Conservation (phyloP, 2,797 vertebrate genomes). For the Chiroxiphia lanceolata region DNA sequence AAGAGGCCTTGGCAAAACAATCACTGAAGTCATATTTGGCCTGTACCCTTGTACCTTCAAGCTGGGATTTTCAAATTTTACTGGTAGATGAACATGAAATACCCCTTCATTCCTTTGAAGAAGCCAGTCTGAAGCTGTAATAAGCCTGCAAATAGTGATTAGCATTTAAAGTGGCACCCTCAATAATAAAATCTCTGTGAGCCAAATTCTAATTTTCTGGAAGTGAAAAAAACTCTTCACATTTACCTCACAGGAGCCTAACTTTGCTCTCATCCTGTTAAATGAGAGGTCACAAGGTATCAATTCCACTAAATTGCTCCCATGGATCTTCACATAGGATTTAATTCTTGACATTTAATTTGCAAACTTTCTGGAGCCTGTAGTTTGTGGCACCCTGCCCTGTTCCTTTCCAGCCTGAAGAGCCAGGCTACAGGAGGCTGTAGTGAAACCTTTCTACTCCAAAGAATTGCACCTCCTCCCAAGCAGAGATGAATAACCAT, state of each 20-base stretch:
- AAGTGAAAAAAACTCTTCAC: not conserved
- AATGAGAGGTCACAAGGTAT: conserved; percentile 3
- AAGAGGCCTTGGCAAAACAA: not conserved
- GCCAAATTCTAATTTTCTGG: not conserved
- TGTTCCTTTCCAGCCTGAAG: not conserved
- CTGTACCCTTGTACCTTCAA: not conserved
- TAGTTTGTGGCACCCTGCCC: not conserved
- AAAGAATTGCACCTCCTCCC: not conserved
- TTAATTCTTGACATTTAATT: not conserved
- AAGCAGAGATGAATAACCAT: not conserved
- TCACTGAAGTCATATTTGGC: not conserved
- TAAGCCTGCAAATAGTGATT: conserved; percentile 64
- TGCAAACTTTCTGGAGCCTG: not conserved
- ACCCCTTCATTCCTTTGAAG: conserved; percentile 1
- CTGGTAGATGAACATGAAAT: not conserved
- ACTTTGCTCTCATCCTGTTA: not conserved
- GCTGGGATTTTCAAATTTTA: not conserved
- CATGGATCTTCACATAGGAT: not conserved
- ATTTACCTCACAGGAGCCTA: not conserved
- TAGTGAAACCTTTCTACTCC: not conserved
- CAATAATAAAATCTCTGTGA: conserved; percentile 58
- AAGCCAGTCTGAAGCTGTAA: conserved; percentile 50
- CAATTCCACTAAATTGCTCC: not conserved
- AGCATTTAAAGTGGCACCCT: conserved; percentile 65
- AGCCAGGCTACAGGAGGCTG: not conserved